phyloP scores from a whole-genome alignment of 2,113 vertebrate species.

The Saccopteryx leptura region DNA sequence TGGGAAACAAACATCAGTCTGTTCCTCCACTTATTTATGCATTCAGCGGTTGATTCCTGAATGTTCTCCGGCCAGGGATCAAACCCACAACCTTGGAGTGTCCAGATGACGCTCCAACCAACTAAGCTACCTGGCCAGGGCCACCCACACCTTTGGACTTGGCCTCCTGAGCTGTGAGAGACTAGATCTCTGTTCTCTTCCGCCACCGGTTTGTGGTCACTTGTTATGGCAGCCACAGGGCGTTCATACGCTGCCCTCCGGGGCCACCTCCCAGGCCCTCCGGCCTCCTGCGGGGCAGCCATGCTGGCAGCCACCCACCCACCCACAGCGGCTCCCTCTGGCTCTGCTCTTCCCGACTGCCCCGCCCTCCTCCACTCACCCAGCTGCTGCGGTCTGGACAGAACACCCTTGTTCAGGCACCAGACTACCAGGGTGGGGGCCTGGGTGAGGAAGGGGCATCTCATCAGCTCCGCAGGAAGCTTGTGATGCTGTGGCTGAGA shows the following conservation, averaged over 20 bases:
- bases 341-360: neutral
- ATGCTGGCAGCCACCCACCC: neutral
- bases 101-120: no score
- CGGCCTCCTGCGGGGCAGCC: neutral
- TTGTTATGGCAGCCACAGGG: neutral
- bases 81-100: no score
- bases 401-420: fast-evolving
- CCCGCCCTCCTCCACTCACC: neutral
- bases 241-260: fast-evolving
- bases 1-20: no score
- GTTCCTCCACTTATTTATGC: no score
- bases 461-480: fast-evolving
- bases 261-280: neutral
- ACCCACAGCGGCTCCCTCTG: neutral
- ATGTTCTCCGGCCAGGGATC: no score
- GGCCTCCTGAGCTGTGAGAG: neutral
- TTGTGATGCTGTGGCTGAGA: neutral
- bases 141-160: fast-evolving
- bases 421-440: neutral
- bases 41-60: no score
- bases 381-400: neutral
- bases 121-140: no score
- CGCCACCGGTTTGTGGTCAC: neutral
- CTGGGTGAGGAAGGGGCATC: fast-evolving
- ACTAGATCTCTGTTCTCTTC: fast-evolving